These are phyloP conservation scores for Parascotia fuliginaria DNA, from an alignment of 2,888 invertebrate genomes.

Conservation along the genomic window DNA sequence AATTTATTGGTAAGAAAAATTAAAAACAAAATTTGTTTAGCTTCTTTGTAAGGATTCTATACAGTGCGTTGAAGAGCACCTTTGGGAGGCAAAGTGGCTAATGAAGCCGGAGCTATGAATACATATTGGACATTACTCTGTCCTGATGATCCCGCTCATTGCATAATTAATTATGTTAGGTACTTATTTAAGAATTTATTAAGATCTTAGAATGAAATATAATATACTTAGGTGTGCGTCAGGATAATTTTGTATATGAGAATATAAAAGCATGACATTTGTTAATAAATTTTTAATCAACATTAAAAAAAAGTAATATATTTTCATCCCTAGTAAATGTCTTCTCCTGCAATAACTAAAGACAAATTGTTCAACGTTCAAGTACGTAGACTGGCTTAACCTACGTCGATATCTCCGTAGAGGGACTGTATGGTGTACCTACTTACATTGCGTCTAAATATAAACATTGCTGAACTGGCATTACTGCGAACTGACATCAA, in stretches of 20 bases:
- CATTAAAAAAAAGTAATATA: no score
- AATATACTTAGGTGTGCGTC: background rate
- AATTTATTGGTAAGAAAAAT: no score
- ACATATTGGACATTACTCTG: conserved; percentile 74
- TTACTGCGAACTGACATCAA: conserved; percentile 41
- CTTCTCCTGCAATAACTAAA: no score
- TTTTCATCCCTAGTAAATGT: no score
- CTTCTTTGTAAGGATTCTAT: conserved; percentile 17
- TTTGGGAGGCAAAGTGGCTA: conserved; percentile 56
- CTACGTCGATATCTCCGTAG: background rate
- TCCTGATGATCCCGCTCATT: conserved; percentile 53
- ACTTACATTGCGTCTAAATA: conserved; percentile 3
- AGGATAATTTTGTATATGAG: no score
- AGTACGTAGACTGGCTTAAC: no score
- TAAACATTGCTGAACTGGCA: conserved; percentile 8
- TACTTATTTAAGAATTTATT: conserved; percentile 47
- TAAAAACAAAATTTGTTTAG: no score
- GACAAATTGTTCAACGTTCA: no score
- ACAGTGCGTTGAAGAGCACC: conserved; percentile 47
- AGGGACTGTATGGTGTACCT: no score
- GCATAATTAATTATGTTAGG: conserved; percentile 73
- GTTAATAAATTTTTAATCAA: no score
- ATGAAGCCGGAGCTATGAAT: conserved; percentile 74
- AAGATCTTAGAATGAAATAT: conserved; percentile 12
- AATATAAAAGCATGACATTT: no score